These are phyloP conservation scores for Gasterosteus aculeatus DNA, from an alignment of 2,113 vertebrate species.

Conservation along the genomic window DNA sequence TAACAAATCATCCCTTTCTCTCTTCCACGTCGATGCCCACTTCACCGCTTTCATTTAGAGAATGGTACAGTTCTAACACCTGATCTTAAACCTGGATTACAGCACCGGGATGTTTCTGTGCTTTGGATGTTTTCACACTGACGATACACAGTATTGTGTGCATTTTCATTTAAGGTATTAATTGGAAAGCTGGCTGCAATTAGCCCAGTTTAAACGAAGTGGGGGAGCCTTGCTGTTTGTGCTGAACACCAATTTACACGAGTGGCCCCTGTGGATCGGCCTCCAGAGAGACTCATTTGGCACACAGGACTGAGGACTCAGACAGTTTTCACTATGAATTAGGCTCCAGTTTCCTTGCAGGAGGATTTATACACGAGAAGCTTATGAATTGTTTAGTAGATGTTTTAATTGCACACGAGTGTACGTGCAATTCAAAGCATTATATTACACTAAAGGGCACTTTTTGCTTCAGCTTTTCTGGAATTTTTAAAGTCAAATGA, in stretches of 20 bases:
- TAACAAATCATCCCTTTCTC: constrained; percentile 20
- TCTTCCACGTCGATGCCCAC: background rate
- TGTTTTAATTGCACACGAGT: background rate
- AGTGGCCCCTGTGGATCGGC: background rate
- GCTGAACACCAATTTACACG: background rate
- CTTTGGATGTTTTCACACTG: background rate
- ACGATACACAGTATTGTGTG: background rate
- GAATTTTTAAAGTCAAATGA: too few species aligned
- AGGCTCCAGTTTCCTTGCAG: background rate
- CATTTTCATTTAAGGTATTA: background rate
- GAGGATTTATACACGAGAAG: background rate
- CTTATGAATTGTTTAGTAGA: background rate
- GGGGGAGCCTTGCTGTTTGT: background rate
- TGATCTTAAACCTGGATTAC: background rate
- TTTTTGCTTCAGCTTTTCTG: background rate
- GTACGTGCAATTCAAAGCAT: background rate
- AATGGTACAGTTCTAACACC: background rate
- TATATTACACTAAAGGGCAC: background rate
- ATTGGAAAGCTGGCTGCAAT: background rate
- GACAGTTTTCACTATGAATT: background rate
- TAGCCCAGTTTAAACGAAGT: background rate
- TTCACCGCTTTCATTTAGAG: background rate
- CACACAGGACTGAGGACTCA: background rate
- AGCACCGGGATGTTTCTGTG: background rate
- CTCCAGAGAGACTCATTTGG: background rate